Evolutionary conservation across 30 jellyfish, hydroid and myxozoan genomes (phyloP), one percentile per base, ranked within the genome.

Genomic region (Turritopsis dohrnii): DNA sequence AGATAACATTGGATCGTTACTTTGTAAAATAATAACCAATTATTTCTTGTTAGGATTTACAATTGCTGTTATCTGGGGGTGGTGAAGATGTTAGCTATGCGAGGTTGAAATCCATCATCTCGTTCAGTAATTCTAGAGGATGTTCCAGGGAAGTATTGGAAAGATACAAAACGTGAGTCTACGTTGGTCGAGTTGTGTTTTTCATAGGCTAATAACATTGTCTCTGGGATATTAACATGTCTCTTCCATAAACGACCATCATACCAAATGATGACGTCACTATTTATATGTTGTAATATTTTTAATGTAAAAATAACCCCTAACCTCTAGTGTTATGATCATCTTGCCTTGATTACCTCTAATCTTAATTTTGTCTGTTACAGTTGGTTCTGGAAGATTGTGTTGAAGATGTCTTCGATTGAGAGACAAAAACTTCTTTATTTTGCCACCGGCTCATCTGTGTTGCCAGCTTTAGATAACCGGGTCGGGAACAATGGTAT

Each of bases 351-450:
- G 60, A 41, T 13, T 41, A 41, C 60, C 60, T 41, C 60, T 41
- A 60, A n/a, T 60, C 18, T 60, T n/a, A n/a, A n/a, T 72, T 72
- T 0, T 72, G 28, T 21, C 24, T 72, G 60, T 52, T 30, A 18
- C 21, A 90, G 96, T 18, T 91, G 97, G 97, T 91, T 91, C 73
- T 91, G 97, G 97, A 73, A 90, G 41, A 91, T 91, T 0, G 90
- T 91, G 21, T 81, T 72, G 20, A 88, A 91, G 52, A 91, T 91
- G 97, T 27, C 95, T 26, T 89, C 97, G 17, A n/a, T 53, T 19
- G 94, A 91, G 65, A 90, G 97, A 13, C 96, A 84, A 85, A 85
- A 91, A 84, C 85, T 91, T 31, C 76, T 91, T 18, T 87, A 91
- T 76, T 91, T 91, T 71, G 84, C 95, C 54, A 91, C 97, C 1